Base-by-base conservation (phyloP, 2,113 vertebrate genomes). In the Eptatretus burgeri region DNA sequence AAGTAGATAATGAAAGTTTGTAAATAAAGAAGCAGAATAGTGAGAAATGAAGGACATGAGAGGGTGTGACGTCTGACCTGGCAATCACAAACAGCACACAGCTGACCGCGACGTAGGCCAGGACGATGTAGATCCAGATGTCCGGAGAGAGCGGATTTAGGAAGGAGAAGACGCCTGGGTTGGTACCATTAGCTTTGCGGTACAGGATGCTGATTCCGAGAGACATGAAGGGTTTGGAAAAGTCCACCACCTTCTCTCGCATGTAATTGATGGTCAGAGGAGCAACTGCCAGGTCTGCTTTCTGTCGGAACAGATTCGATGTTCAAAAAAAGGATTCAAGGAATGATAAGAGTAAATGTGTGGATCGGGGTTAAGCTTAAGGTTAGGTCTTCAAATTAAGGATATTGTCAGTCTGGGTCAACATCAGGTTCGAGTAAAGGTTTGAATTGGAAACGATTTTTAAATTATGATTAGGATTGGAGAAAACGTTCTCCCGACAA, bases 141-240 rank as follows among this genome's bases (percentile, higher is more conserved):
- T 93, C 91, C 49, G 91, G 89, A 51, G 91, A 95, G 49, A 98
- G 78, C 0, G 91, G 91, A 69, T 87, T 93, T 70, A 98, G 72
- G 72, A 98, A 96, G 66, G 91, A 95, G 74, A 96, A 94, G 11
- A 94, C 85, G 0, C 91, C 87, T 1, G 91, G 91, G 65, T 94
- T 93, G 70, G 91, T 93, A 68, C 91, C 85, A 20, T 94, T 94
- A 64, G 88, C 89, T 67, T 93, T 94, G 68, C 88, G 80, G 73
- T 98, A 96, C 66, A 98, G 78, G 67, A 98, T 94, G 65, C 89
- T 87, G 75, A 98, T 96, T 20, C 91, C 91, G 69, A 98, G 73
- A 0, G 91, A 94, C 91, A 98, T 94, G 73, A 98, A 98, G 49
- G 91, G 91, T 69, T 98, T 94, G 63, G 91, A 98, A 74, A 98